Evolutionary conservation across 2,797 vertebrate species (phyloP).

Genomic region (Tachyglossus aculeatus): DNA sequence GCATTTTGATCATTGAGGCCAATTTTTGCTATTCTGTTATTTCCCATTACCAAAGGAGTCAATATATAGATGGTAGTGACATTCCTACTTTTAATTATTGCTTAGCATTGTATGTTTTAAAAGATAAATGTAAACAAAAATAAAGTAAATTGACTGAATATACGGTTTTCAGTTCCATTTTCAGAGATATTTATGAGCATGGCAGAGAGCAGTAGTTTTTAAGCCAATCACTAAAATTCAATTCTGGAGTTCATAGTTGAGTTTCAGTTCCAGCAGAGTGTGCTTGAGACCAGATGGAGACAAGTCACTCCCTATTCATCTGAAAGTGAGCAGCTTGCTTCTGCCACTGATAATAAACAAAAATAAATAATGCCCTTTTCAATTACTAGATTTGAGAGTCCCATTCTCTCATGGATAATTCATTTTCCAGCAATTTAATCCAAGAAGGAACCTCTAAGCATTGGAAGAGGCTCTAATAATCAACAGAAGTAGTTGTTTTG

Average conservation of each 20-base stretch:
- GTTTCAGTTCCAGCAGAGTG: not conserved
- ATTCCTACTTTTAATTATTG: not conserved
- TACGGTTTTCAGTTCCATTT: not conserved
- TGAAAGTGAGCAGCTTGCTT: accelerated
- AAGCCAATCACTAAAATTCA: not conserved
- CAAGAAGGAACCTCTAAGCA: accelerated
- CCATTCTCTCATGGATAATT: not conserved
- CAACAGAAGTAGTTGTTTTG: not conserved
- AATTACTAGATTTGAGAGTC: accelerated
- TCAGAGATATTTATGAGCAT: not conserved
- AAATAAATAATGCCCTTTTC: not conserved
- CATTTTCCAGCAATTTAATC: not conserved
- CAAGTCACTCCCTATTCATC: accelerated
- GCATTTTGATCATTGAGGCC: no score
- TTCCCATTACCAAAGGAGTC: no score
- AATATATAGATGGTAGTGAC: no score
- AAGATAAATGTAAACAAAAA: not conserved
- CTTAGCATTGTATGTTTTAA: not conserved
- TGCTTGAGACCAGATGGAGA: not conserved
- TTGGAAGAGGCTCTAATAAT: accelerated
- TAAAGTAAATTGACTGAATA: not conserved
- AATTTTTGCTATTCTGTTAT: no score
- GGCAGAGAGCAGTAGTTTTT: not conserved
- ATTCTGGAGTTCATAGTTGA: not conserved
- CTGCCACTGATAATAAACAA: not conserved